Evolutionary conservation across 2,888 invertebrate genomes (phyloP).

Genomic region (Calameuta idolon): DNA sequence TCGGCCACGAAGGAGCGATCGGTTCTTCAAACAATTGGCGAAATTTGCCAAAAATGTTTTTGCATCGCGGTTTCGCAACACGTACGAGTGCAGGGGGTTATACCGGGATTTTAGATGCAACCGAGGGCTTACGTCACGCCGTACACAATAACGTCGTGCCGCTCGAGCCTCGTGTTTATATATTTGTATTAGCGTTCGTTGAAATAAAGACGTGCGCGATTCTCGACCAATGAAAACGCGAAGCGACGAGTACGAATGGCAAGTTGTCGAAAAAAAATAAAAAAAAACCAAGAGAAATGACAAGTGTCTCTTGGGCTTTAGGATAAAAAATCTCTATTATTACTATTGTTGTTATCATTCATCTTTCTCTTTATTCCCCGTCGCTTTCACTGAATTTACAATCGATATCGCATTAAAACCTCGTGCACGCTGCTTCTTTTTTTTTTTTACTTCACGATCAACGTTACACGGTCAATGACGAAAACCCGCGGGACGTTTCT

Average conservation of each 20-base stretch:
- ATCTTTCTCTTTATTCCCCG: not conserved
- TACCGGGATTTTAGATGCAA: not conserved
- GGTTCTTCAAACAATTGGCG: slow-evolving; percentile 3
- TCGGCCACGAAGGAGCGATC: not conserved
- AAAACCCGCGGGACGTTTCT: not conserved
- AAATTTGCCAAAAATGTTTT: not conserved
- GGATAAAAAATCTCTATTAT: not conserved
- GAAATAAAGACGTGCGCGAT: not conserved
- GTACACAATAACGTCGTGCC: not conserved
- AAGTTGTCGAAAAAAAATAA: not conserved
- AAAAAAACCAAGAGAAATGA: not conserved
- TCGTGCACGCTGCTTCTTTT: not conserved
- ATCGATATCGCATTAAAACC: not conserved
- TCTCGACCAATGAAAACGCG: not conserved
- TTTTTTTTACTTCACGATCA: not conserved
- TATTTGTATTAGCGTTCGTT: slow-evolving; percentile 1
- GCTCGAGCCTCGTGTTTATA: slow-evolving; percentile 1
- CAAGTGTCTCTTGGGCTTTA: not conserved
- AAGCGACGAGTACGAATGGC: not conserved
- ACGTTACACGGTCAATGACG: not conserved
- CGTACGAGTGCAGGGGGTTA: not conserved
- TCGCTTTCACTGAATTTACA: not conserved
- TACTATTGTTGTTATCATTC: not conserved
- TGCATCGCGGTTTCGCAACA: not conserved
- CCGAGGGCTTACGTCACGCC: not conserved